phyloP scores from a whole-genome alignment of 2,113 vertebrate genomes.

The Aspiorhynchus laticeps region DNA sequence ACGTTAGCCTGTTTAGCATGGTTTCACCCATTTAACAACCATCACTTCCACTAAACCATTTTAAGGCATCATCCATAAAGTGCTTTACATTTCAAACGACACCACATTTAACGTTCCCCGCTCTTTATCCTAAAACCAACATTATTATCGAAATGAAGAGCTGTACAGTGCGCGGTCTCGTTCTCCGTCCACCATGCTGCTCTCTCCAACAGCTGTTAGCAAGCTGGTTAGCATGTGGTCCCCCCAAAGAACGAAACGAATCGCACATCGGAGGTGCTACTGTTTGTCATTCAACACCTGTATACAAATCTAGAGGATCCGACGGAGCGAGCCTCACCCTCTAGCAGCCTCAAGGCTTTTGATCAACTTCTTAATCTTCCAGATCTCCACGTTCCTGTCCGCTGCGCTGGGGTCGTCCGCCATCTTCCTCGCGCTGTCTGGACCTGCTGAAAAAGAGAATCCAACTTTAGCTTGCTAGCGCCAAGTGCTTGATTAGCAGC shows the following conservation, averaged over 20 bases:
- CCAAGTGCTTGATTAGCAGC: background rate
- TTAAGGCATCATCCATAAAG: background rate
- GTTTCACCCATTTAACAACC: background rate
- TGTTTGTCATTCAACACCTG: background rate
- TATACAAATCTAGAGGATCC: background rate
- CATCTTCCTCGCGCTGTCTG: conserved; percentile 87
- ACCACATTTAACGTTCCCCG: background rate
- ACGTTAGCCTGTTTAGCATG: background rate
- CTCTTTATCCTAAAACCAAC: background rate
- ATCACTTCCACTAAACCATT: background rate
- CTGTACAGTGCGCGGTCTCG: background rate
- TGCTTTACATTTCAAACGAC: background rate
- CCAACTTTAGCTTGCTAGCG: conserved; percentile 38
- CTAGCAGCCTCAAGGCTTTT: conserved; percentile 97
- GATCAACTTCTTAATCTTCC: conserved; percentile 99
- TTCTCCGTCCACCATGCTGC: background rate
- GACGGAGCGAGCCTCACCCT: conserved; percentile 78
- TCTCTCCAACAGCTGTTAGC: conserved; percentile 50
- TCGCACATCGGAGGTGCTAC: background rate
- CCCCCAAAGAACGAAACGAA: background rate
- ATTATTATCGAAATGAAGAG: too few relatives aligned
- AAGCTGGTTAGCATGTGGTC: conserved; percentile 29
- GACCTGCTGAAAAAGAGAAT: conserved; percentile 66
- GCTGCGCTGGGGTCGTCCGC: conserved; percentile 98
- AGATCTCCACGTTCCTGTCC: conserved; percentile 98